phyloP scores from a whole-genome alignment of 2,797 vertebrate genomes.

The Sphenopsis melanotis region DNA sequence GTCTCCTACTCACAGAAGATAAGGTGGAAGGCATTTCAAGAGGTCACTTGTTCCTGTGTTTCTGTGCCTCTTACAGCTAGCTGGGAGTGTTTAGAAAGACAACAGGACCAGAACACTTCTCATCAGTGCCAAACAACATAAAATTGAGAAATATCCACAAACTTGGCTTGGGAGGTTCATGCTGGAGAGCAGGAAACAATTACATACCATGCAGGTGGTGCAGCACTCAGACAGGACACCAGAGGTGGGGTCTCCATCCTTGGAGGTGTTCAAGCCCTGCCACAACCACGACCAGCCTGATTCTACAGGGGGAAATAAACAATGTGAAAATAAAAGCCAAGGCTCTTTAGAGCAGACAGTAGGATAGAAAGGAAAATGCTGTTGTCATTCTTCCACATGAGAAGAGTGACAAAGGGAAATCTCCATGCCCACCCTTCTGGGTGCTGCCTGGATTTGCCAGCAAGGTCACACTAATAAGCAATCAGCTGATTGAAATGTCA shows the following conservation, averaged over 20 bases:
- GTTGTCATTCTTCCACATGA: background rate
- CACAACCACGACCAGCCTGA: rapidly evolving
- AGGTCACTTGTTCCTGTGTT: background rate
- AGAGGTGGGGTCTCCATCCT: background rate
- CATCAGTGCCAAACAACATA: background rate
- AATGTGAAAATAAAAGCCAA: background rate
- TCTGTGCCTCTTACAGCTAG: background rate
- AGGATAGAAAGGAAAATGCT: background rate
- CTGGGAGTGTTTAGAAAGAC: background rate
- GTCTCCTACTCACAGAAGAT: background rate
- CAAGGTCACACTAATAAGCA: slow-evolving; percentile 33
- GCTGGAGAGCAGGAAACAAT: background rate
- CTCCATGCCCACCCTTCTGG: background rate
- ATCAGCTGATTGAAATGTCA: slow-evolving; percentile 39
- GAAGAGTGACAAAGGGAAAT: slow-evolving; percentile 39
- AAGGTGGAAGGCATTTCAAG: background rate
- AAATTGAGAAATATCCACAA: background rate
- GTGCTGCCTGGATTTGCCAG: slow-evolving; percentile 43
- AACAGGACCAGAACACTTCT: background rate
- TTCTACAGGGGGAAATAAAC: background rate
- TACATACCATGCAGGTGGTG: background rate
- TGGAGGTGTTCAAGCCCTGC: background rate
- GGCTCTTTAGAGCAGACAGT: background rate
- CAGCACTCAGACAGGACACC: background rate
- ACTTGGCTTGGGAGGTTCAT: background rate